Evolutionary conservation across 2,888 invertebrate species (phyloP).

Genomic region (Eristalis tenax): DNA sequence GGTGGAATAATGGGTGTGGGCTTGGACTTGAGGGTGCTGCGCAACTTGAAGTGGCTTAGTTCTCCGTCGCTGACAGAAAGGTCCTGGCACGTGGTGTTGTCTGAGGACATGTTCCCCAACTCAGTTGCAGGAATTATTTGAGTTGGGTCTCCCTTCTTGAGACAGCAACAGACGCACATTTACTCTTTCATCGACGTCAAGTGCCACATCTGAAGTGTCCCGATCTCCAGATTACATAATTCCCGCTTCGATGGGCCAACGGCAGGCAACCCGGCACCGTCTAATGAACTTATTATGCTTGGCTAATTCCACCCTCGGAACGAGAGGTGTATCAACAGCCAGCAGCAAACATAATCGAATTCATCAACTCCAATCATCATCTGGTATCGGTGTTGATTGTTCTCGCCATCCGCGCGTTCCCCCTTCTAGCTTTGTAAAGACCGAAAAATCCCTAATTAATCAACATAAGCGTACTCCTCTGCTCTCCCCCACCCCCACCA

Average conservation of each 20-base stretch:
- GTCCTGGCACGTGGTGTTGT: not conserved
- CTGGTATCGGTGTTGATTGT: conserved; percentile 65
- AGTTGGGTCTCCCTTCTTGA: too few species aligned
- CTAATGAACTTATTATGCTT: conserved; percentile 37
- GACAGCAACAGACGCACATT: too few species aligned
- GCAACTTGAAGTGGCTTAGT: not conserved
- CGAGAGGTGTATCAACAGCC: not conserved
- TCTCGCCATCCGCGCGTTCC: conserved; percentile 1
- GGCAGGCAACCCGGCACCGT: not conserved
- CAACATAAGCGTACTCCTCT: not conserved
- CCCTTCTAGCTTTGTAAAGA: conserved; percentile 25
- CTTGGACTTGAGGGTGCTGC: not conserved
- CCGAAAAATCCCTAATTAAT: conserved; percentile 20
- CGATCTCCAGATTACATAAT: not conserved
- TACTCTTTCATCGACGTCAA: too few species aligned
- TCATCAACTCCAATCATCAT: conserved; percentile 63
- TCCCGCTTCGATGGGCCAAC: too few species aligned
- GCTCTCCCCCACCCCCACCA: not conserved
- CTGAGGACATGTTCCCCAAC: too few species aligned
- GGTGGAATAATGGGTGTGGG: not conserved
- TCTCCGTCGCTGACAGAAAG: not conserved
- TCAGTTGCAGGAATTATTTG: too few species aligned
- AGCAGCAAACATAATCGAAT: conserved; percentile 47
- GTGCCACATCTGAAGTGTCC: not conserved
- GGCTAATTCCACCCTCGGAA: conserved; percentile 4